Evolutionary conservation across 2,888 invertebrate species (phyloP), one percentile per base, ranked within the genome.

Genomic region (Aproaerema taeniolella): DNA sequence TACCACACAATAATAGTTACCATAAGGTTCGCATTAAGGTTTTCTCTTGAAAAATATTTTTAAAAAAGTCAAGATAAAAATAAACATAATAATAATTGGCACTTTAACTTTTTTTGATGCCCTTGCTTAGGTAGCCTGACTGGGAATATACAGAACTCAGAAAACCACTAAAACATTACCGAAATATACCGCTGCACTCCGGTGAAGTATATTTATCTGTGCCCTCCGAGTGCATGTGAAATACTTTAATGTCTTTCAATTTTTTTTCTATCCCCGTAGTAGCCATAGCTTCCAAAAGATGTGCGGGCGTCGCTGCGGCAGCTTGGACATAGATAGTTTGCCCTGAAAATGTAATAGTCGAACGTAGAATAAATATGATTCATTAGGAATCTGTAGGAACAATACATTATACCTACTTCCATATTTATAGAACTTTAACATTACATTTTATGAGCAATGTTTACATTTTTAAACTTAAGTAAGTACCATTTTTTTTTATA

Each of bases 181-280:
- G 88, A 61, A 90, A 89, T 47, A 89, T 88, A 71, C 92, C 92
- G 71, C 91, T 89, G 68, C 89, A 92, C 43, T 93, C 92, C 8
- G 92, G 92, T 8, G 89, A 88, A 8, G 90, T 89, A 66, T 95
- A 96, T 0, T 90, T 76, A 0, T 93, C 94, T 0, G 91, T 89
- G 28, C 93, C 94, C 74, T 97, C 97, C 0, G 97, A 95, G 70
- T 98, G 97, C 91, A 98, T 97, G 64, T 98, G 98, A 45, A 94
- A 94, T 0, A 97, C 92, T 16, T 89, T 91, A 25, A 98, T 90
- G 71, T 94, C 89, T 51, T 89, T 89, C 41, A 98, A 77, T 8
- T 89, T 81, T 9, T 89, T 89, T 1, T 86, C 75, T 58, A 92
- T 91, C 17, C 96, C 97, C 49, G 93, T 91, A 13, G 90, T 88